These are phyloP conservation scores for Zygogramma bicolorata DNA, from an alignment of 2,888 invertebrate species.

Conservation along the genomic window DNA sequence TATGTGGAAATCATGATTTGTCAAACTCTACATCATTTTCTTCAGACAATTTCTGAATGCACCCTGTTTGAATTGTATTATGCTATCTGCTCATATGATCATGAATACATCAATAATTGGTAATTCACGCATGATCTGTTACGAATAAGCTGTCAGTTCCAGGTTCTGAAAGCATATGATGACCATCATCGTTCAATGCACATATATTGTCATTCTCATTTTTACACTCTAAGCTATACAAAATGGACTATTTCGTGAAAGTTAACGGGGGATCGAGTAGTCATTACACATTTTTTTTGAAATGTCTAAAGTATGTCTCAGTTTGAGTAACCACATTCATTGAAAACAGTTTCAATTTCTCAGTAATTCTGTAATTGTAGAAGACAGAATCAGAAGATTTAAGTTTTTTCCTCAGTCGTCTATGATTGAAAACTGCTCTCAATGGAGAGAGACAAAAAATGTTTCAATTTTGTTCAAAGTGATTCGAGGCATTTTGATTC, in stretches of 20 bases:
- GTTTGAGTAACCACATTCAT: not conserved
- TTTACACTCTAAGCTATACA: conserved; percentile 44
- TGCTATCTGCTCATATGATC: not conserved
- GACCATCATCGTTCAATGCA: conserved; percentile 21
- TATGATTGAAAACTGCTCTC: no score
- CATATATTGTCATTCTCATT: conserved; percentile 52
- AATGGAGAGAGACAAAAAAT: no score
- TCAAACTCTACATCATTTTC: no score
- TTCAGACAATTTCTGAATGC: not conserved
- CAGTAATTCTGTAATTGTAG: no score
- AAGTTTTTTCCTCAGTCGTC: no score
- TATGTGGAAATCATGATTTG: no score
- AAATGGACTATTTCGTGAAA: conserved; percentile 33
- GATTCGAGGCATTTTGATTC: no score
- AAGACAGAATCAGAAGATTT: no score
- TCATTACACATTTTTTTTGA: no score
- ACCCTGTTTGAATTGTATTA: not conserved
- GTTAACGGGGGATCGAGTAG: not conserved
- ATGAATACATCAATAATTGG: not conserved
- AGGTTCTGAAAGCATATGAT: conserved; percentile 36
- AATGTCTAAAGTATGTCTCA: no score
- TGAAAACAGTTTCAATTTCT: no score
- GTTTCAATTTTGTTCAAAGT: no score
- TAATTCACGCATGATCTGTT: not conserved
- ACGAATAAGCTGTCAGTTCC: conserved; percentile 43